Percentiles rank a stretch among this genome's conserved stretches.
These are phyloP conservation scores for Acrossocheilus wenchowensis DNA, from an alignment of 2,797 vertebrate species.

Conservation along the genomic window DNA sequence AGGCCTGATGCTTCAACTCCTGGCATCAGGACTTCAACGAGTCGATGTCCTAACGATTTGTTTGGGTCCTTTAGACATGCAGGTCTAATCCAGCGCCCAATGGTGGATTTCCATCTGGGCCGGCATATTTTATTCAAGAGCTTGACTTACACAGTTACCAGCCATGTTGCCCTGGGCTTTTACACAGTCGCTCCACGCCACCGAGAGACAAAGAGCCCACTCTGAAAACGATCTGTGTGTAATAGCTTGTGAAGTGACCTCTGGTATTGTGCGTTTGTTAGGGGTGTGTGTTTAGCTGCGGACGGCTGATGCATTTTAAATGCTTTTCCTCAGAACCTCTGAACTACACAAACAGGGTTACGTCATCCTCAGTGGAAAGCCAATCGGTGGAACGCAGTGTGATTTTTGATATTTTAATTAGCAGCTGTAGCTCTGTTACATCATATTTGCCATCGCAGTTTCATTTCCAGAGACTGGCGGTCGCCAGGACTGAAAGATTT, in stretches of 20 bases:
- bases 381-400: conserved; percentile 16
- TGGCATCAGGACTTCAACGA: conserved; percentile 61
- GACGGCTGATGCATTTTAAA: conserved; percentile 40
- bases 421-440: conserved; percentile 24
- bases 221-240: conserved; percentile 77
- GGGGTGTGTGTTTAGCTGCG: neutral
- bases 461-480: conserved; percentile 14
- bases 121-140: conserved; percentile 82
- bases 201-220: conserved; percentile 70
- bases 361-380: conserved; percentile 38
- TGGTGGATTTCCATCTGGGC: conserved; percentile 79
- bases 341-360: conserved; percentile 23
- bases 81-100: conserved; percentile 79
- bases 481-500: neutral
- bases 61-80: conserved; percentile 51
- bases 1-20: conserved; percentile 52
- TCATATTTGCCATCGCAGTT: conserved; percentile 41
- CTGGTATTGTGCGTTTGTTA: conserved; percentile 16
- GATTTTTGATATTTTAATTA: conserved; percentile 37
- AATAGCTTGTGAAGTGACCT: conserved; percentile 71
- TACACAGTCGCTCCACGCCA: conserved; percentile 70
- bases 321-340: neutral
- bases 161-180: conserved; percentile 70
- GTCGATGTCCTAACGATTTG: conserved; percentile 4
- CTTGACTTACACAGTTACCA: conserved; percentile 79